A percentile compares a stretch with the other conserved stretches of the same genome.
Evolutionary conservation across 2,888 invertebrate species (phyloP).

Genomic region (Sinodicranocentrus sp.): DNA sequence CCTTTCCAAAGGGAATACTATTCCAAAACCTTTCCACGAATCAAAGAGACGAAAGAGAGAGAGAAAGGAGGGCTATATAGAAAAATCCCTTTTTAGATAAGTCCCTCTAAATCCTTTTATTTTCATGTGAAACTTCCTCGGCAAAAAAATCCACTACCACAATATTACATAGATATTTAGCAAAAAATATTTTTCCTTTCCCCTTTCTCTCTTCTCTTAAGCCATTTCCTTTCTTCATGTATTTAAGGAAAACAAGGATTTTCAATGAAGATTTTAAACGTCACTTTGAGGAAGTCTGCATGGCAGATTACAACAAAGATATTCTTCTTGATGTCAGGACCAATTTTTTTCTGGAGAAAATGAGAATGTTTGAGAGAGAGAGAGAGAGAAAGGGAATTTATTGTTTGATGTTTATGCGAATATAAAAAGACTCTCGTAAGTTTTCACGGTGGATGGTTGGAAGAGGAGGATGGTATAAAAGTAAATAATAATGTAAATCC

Average conservation of each 20-base stretch:
- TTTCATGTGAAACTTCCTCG: too few relatives aligned
- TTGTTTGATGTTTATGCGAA: slow-evolving; percentile 57
- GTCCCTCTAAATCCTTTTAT: too few relatives aligned
- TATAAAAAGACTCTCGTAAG: too few relatives aligned
- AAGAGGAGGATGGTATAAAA: not conserved
- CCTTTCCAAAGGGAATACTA: too few relatives aligned
- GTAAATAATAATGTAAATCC: not conserved
- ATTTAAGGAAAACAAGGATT: slow-evolving; percentile 37
- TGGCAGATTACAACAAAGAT: slow-evolving; percentile 56
- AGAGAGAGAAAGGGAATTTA: slow-evolving; percentile 20
- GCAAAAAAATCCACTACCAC: too few relatives aligned
- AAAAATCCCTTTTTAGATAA: too few relatives aligned
- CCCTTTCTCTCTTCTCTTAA: not conserved
- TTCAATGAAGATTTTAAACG: slow-evolving; percentile 62
- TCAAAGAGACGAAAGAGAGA: too few relatives aligned
- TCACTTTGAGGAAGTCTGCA: slow-evolving; percentile 54
- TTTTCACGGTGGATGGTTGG: too few relatives aligned
- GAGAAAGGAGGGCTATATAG: too few relatives aligned
- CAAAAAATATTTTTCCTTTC: slow-evolving; percentile 10
- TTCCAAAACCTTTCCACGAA: too few relatives aligned
- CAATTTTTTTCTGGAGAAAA: slow-evolving; percentile 37
- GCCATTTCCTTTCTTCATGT: too few relatives aligned
- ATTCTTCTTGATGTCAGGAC: slow-evolving; percentile 50
- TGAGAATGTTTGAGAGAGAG: slow-evolving; percentile 8
- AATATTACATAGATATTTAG: too few relatives aligned